phyloP scores from a whole-genome alignment of 2,888 invertebrate species.

The Papilio elwesi region DNA sequence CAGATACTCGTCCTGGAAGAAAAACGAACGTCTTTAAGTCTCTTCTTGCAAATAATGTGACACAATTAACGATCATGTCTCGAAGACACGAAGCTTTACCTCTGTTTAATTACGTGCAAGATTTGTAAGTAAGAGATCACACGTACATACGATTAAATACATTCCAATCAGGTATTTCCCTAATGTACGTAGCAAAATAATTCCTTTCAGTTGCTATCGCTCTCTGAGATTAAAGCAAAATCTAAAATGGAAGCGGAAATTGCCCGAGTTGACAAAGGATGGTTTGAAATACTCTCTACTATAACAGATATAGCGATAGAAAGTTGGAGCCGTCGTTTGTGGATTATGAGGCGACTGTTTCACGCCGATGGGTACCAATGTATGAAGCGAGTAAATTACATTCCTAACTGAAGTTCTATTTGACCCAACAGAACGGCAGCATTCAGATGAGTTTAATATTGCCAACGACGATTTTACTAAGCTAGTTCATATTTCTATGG shows the following conservation, averaged over 20 bases:
- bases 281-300: conserved; percentile 5
- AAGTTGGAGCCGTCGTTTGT: neutral
- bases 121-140: no score
- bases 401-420: conserved; percentile 12
- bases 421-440: neutral
- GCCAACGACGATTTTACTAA: neutral
- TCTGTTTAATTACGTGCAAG: no score
- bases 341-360: conserved; percentile 3
- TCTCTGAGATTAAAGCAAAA: neutral
- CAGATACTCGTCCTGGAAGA: no score
- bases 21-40: no score
- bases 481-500: neutral
- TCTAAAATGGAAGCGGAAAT: neutral
- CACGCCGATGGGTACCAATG: neutral
- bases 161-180: neutral
- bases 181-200: neutral
- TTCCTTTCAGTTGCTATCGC: neutral
- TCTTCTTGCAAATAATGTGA: no score
- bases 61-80: no score
- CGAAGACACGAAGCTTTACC: no score
- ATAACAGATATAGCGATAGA: neutral
- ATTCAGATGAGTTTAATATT: conserved; percentile 8
- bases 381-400: conserved; percentile 19
- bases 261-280: neutral
- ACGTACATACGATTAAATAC: no score